These are phyloP conservation scores for Loxodonta africana DNA, from an alignment of 2,113 vertebrate genomes.

Conservation along the genomic window DNA sequence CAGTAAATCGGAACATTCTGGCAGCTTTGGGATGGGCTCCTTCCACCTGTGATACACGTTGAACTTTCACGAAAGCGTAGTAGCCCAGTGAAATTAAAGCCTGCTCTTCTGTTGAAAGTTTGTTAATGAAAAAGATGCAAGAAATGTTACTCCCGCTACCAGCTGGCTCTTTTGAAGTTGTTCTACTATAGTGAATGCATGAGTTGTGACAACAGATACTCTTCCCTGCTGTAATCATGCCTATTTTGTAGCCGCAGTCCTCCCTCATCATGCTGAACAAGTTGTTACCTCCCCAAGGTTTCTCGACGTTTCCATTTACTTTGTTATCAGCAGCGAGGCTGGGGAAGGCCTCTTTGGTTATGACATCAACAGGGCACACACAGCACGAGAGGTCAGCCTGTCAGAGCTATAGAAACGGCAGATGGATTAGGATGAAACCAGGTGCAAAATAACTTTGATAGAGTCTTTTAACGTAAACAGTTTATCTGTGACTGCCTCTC, in stretches of 20 bases:
- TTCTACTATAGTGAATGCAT: neutral
- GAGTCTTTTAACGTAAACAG: slow-evolving; percentile 87
- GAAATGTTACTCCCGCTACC: neutral
- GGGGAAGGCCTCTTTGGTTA: slow-evolving; percentile 84
- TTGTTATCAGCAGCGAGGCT: slow-evolving; percentile 87
- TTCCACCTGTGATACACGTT: slow-evolving; percentile 12
- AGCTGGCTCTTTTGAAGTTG: slow-evolving; percentile 50
- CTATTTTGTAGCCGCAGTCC: slow-evolving; percentile 66
- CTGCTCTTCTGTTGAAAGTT: slow-evolving; percentile 33
- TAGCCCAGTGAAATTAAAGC: slow-evolving; percentile 34
- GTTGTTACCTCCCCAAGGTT: slow-evolving; percentile 88
- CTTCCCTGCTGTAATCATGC: slow-evolving; percentile 64
- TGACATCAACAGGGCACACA: slow-evolving; percentile 86
- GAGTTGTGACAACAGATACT: slow-evolving; percentile 59
- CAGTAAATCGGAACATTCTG: slow-evolving; percentile 38
- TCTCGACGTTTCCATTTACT: slow-evolving; percentile 86
- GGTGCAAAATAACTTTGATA: slow-evolving; percentile 88
- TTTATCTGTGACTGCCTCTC: slow-evolving; percentile 85
- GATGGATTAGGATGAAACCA: slow-evolving; percentile 87
- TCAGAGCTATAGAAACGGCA: slow-evolving; percentile 86
- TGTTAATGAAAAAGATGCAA: slow-evolving; percentile 40
- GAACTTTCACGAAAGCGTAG: slow-evolving; percentile 52
- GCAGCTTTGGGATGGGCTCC: slow-evolving; percentile 35
- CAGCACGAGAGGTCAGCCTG: slow-evolving; percentile 87
- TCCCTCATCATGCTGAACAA: slow-evolving; percentile 79